These are phyloP conservation scores for Hydriomena furcata DNA, from an alignment of 2,888 invertebrate species.

Conservation along the genomic window DNA sequence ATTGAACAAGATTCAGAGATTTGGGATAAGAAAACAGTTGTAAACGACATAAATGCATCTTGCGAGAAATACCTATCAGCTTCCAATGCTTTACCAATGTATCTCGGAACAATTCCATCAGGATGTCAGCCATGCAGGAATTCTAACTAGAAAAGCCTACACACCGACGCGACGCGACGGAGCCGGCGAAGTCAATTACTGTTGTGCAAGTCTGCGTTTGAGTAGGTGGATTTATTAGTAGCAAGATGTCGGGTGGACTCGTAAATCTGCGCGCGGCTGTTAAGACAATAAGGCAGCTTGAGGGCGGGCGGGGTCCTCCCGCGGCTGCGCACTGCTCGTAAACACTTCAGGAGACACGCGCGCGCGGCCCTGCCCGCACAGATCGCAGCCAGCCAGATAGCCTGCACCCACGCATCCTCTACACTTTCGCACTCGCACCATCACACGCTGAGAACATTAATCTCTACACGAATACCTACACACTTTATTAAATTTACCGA, in stretches of 20 bases:
- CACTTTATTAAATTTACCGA: conserved; percentile 25
- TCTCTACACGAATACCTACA: conserved; percentile 35
- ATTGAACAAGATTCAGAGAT: conserved; percentile 3
- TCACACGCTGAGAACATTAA: conserved; percentile 27
- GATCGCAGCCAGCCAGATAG: conserved; percentile 67
- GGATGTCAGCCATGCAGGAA: conserved; percentile 11
- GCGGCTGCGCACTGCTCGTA: conserved; percentile 44
- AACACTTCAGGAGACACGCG: conserved; percentile 62
- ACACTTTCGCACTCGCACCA: conserved; percentile 24
- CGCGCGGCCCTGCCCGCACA: conserved; percentile 65
- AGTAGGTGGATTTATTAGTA: conserved; percentile 53
- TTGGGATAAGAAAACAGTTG: not conserved
- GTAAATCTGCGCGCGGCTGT: conserved; percentile 69
- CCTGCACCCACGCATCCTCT: conserved; percentile 55
- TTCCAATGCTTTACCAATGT: not conserved
- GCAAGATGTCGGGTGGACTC: conserved; percentile 57
- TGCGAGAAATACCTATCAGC: not conserved
- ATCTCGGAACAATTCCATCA: conserved; percentile 1
- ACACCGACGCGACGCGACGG: conserved; percentile 7
- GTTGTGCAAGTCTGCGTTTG: conserved; percentile 30
- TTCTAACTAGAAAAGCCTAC: conserved; percentile 29
- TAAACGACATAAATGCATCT: not conserved
- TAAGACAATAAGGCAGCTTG: conserved; percentile 75
- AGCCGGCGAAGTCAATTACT: conserved; percentile 25
- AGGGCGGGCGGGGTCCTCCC: conserved; percentile 64